Evolutionary conservation across 1,140 invertebrate genomes (phyloP), one percentile per base, ranked within the genome.

Genomic region (Bombus pascuorum): DNA sequence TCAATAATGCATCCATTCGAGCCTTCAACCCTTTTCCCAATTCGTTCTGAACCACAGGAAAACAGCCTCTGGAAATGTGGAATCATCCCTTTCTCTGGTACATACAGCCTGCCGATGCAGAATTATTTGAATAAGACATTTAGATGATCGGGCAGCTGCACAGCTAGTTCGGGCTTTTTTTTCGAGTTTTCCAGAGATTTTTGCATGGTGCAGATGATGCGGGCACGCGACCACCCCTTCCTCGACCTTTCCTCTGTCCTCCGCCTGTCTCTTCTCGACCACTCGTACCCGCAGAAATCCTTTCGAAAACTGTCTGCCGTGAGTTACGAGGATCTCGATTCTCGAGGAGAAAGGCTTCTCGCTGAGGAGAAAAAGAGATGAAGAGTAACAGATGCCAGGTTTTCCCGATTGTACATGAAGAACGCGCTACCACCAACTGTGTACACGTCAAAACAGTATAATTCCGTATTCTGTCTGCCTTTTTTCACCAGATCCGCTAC

Each of bases 41-140:
- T 80, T 81, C 72, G 39, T 32, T 44, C 39, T 28, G 68, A 62
- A 34, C 15, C 34, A 15, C 66, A 86, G 85, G 65, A 82, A 92
- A 91, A 87, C 87, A 87, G 79, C 47, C 59, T 83, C 32, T 70
- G 74, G 68, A 86, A 92, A 85, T 66, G 57, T 44, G 73, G 22
- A 88, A 89, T 89, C 88, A 88, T 89, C 87, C 88, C 53, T 78
- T 57, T 39, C 9, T 18, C 42, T 9, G 42, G 22, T 47, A 9
- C 22, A 13, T 9, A 18, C n/a, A 32, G 12, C n/a, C n/a, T 32
- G n/a, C 15, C n/a, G 65, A 32, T n/a, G n/a, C 13, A n/a, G 18
- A 28, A 3, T 72, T 91, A 92, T 93, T 93, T 93, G 93, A 93
- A 93, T 92, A 92, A 93, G 92, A 92, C 89, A 80, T 92, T 88